Evolutionary conservation across 2,113 vertebrate genomes (phyloP).

Genomic region (Scytalopus superciliaris): DNA sequence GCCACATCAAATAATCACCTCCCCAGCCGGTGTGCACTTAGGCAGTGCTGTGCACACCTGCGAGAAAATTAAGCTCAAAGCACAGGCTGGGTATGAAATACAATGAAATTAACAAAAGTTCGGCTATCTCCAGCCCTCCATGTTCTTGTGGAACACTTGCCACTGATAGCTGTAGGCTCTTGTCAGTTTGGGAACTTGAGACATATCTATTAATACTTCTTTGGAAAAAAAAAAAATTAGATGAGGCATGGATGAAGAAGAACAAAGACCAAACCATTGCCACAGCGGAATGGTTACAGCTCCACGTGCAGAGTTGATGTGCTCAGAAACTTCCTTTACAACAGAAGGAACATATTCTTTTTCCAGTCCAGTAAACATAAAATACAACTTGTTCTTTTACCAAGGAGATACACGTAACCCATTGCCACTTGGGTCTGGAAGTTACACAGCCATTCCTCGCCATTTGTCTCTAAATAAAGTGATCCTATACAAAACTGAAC

Average conservation of each 20-base stretch:
- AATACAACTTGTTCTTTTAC: not conserved
- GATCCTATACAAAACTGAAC: not conserved
- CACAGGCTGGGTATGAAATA: not conserved
- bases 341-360: not conserved
- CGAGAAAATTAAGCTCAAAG: not conserved
- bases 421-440: not conserved
- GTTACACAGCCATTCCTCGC: not conserved
- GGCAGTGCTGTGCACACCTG: not conserved
- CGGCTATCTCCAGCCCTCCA: too few relatives aligned
- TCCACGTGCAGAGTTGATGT: not conserved
- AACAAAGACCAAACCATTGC: not conserved
- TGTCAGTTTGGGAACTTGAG: not conserved
- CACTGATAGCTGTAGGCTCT: not conserved
- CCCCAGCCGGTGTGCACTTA: fast-evolving
- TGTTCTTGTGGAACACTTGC: not conserved
- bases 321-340: not conserved
- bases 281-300: not conserved
- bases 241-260: not conserved
- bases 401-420: not conserved
- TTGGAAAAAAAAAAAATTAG: not conserved
- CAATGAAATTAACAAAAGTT: not conserved
- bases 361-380: not conserved
- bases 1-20: not conserved
- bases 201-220: not conserved
- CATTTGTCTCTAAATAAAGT: not conserved